Percentiles rank a stretch among this genome's conserved stretches.
Conservation (phyloP, 2,113 vertebrate species). For the Callionymus lyra region DNA sequence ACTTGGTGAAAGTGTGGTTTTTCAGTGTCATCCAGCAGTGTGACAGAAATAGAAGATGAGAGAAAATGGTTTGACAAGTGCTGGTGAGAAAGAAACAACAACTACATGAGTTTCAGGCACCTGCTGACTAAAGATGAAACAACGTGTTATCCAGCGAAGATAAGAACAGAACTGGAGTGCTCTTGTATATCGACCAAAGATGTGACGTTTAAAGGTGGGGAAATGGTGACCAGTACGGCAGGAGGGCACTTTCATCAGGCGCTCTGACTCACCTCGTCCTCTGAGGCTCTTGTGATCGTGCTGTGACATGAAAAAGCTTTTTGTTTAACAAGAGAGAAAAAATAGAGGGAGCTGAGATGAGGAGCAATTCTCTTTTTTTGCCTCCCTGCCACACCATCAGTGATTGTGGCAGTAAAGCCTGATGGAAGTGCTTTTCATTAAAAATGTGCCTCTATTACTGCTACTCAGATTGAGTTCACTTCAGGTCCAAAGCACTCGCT, state of each 20-base stretch:
- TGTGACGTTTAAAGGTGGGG: slow-evolving; percentile 10
- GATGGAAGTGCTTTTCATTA: slow-evolving; percentile 10
- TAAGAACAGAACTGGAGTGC: too few species aligned
- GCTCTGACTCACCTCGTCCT: slow-evolving; percentile 12
- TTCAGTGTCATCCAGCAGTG: too few species aligned
- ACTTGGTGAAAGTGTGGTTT: too few species aligned
- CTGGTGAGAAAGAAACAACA: too few species aligned
- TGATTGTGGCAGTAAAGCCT: not conserved
- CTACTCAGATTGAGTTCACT: slow-evolving; percentile 2
- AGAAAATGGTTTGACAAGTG: too few species aligned
- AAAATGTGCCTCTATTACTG: slow-evolving; percentile 8
- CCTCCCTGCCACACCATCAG: too few species aligned
- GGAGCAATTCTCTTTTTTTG: not conserved
- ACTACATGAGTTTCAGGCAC: too few species aligned
- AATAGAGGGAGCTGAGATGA: not conserved
- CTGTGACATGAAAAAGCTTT: slow-evolving; percentile 48
- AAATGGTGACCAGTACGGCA: slow-evolving; percentile 3
- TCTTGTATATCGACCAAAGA: not conserved
- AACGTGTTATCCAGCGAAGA: too few species aligned
- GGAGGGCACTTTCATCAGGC: slow-evolving; percentile 37
- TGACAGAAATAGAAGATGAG: too few species aligned
- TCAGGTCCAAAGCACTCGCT: too few species aligned
- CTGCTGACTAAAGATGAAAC: too few species aligned
- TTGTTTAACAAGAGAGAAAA: slow-evolving; percentile 35
- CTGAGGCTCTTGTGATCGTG: slow-evolving; percentile 14